Percentiles rank a stretch among this genome's conserved stretches.
phyloP scores from a whole-genome alignment of 2,113 vertebrate genomes.

The Tachysurus vachellii region DNA sequence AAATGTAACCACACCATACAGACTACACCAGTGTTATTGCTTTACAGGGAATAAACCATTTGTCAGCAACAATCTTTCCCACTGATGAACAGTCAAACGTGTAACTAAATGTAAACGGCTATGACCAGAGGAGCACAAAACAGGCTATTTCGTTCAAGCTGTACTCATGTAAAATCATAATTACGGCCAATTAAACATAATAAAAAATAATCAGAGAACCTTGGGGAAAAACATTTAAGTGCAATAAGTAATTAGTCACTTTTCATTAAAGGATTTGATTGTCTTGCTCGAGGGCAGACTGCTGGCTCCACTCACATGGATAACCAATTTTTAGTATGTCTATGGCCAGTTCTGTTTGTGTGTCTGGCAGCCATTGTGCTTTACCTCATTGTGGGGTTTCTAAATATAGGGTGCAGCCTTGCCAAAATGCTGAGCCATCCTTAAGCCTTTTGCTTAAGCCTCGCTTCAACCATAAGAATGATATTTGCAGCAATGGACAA shows the following conservation, averaged over 20 bases:
- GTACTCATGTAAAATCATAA: conserved; percentile 19
- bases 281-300: conserved; percentile 8
- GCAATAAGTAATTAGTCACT: conserved; percentile 36
- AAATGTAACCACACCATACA: not conserved
- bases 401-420: conserved; percentile 24
- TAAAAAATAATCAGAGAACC: conserved; percentile 24
- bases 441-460: conserved; percentile 26
- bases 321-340: conserved; percentile 11
- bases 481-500: conserved; percentile 15
- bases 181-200: conserved; percentile 31
- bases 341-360: conserved; percentile 15
- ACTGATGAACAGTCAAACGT: not conserved
- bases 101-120: not conserved
- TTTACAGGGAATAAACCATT: not conserved
- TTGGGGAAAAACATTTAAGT: conserved; percentile 21
- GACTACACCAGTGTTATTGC: not conserved
- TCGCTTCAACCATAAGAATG: conserved; percentile 38
- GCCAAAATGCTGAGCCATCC: conserved; percentile 27
- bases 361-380: conserved; percentile 26
- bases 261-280: conserved; percentile 36
- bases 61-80: no score
- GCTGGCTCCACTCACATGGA: conserved; percentile 8
- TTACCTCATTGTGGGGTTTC: conserved; percentile 42
- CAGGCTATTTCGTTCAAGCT: conserved; percentile 15
- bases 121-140: not conserved